Conservation (phyloP, 1,140 invertebrate species). For the Diplogasteroides magnus region DNA sequence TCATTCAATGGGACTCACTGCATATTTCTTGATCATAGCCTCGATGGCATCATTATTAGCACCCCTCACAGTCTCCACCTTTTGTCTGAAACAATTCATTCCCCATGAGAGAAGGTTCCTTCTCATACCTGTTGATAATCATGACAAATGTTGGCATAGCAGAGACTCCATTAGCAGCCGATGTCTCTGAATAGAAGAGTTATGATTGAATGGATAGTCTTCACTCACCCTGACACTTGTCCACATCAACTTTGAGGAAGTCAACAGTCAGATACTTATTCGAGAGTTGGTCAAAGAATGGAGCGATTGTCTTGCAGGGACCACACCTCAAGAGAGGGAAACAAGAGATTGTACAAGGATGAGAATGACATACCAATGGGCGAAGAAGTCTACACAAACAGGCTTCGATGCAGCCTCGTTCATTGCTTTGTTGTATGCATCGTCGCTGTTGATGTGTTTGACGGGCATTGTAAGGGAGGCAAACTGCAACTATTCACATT, state of each 20-base stretch:
- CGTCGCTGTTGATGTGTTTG: conserved; percentile 10
- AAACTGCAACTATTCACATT: too few species aligned
- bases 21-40: conserved; percentile 75
- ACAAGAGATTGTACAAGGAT: neutral
- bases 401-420: conserved; percentile 11
- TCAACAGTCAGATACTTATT: conserved; percentile 77
- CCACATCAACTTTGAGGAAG: conserved; percentile 71
- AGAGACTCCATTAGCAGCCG: conserved; percentile 74
- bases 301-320: conserved; percentile 86
- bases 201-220: conserved; percentile 5
- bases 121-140: conserved; percentile 70
- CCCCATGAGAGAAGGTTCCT: conserved; percentile 48
- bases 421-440: conserved; percentile 10
- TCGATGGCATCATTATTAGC: conserved; percentile 76
- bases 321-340: conserved; percentile 68
- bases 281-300: conserved; percentile 75
- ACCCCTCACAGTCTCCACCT: conserved; percentile 74
- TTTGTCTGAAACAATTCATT: conserved; percentile 57
- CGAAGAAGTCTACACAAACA: conserved; percentile 55
- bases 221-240: conserved; percentile 47
- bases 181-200: conserved; percentile 65
- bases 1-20: neutral
- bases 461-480: conserved; percentile 11
- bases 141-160: conserved; percentile 98
- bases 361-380: conserved; percentile 57